Conservation (phyloP, 1,140 invertebrate species). For the Steinernema feltiae region DNA sequence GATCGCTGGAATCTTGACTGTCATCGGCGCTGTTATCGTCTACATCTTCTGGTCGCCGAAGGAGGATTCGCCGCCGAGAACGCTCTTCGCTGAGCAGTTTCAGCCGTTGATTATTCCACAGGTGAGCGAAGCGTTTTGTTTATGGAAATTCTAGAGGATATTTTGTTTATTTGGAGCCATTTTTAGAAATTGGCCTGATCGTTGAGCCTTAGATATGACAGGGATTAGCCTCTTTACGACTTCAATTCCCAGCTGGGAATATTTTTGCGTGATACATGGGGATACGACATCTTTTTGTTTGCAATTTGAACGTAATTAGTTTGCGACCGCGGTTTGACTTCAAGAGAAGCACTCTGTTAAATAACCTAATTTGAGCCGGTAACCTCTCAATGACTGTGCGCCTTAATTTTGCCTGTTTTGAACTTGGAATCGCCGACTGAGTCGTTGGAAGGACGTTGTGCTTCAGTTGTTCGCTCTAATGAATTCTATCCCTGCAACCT, state of each 20-base stretch:
- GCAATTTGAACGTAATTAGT: too few relatives aligned
- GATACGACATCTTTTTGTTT: too few relatives aligned
- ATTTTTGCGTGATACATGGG: too few relatives aligned
- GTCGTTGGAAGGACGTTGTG: too few relatives aligned
- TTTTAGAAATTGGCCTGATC: background rate
- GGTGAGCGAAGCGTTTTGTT: conserved; percentile 22
- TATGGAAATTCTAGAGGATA: too few relatives aligned
- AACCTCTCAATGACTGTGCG: conserved; percentile 12
- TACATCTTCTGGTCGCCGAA: conserved; percentile 32
- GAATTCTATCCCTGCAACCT: conserved; percentile 9
- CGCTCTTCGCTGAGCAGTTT: conserved; percentile 42
- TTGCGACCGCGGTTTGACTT: too few relatives aligned
- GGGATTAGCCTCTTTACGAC: too few relatives aligned
- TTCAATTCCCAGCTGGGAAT: background rate
- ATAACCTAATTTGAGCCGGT: conserved; percentile 8
- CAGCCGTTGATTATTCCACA: conserved; percentile 40
- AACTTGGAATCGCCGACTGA: background rate
- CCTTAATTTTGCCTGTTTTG: background rate
- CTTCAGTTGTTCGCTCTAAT: too few relatives aligned
- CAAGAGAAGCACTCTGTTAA: too few relatives aligned
- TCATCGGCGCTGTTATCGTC: conserved; percentile 23
- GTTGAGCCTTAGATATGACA: background rate
- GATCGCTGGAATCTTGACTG: conserved; percentile 30
- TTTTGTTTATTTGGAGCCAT: too few relatives aligned
- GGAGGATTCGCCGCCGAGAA: background rate